Evolutionary conservation across 2,888 invertebrate species (phyloP).

Genomic region (Drosophila formosana): DNA sequence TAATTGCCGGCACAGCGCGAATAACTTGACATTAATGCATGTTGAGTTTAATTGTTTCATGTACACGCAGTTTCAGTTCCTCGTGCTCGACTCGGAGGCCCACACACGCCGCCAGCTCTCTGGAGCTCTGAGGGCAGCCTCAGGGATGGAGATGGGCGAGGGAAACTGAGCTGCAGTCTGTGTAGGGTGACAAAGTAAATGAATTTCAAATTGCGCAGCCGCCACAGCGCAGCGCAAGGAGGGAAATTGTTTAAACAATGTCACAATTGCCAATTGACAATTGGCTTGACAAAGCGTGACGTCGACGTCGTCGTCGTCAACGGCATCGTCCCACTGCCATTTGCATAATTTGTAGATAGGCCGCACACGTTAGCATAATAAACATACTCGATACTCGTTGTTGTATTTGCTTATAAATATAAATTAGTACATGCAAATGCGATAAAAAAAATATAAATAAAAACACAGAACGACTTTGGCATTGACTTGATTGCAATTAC

Average conservation of each 20-base stretch:
- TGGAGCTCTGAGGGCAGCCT: neutral
- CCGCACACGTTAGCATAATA: conserved; percentile 52
- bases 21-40: conserved; percentile 81
- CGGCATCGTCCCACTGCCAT: conserved; percentile 67
- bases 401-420: conserved; percentile 31
- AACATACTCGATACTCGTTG: conserved; percentile 42
- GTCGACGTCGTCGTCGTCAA: conserved; percentile 34
- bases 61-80: conserved; percentile 70
- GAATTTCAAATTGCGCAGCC: conserved; percentile 40
- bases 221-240: neutral
- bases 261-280: conserved; percentile 64
- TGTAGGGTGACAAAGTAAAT: conserved; percentile 45
- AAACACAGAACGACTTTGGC: conserved; percentile 61
- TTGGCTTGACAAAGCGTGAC: conserved; percentile 46
- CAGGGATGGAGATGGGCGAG: neutral
- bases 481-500: conserved; percentile 65
- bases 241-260: conserved; percentile 69
- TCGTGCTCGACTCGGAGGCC: conserved; percentile 22
- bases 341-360: conserved; percentile 73
- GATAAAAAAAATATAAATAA: conserved; percentile 58
- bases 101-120: conserved; percentile 37
- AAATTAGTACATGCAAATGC: conserved; percentile 44
- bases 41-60: conserved; percentile 79
- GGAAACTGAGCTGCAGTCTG: neutral
- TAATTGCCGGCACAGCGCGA: conserved; percentile 75